Conservation (phyloP, 1,140 invertebrate species). For the Myzus persicae region DNA sequence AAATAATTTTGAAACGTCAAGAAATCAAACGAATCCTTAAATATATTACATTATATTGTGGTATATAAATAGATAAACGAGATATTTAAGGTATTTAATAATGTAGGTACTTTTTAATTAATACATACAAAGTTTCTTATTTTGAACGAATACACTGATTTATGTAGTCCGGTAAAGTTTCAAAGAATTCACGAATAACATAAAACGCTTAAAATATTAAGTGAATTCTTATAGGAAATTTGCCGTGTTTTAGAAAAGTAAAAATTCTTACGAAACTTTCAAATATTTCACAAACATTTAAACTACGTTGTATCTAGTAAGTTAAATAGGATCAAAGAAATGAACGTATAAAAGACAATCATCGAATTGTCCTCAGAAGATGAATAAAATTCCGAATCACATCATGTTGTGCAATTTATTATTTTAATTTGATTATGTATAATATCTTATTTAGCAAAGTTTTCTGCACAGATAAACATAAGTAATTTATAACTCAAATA, state of each 20-base stretch:
- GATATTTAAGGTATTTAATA: background rate
- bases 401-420: no score
- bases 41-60: background rate
- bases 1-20: background rate
- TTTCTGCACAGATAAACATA: background rate
- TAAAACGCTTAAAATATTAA: background rate
- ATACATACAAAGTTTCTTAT: background rate
- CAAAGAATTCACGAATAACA: background rate
- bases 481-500: background rate
- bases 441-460: background rate
- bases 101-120: background rate
- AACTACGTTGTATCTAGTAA: background rate
- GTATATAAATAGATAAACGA: background rate
- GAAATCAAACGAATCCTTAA: background rate
- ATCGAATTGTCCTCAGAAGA: background rate
- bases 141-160: background rate
- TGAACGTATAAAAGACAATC: background rate
- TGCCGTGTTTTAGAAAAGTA: background rate
- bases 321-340: background rate
- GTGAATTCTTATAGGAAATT: background rate
- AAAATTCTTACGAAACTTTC: background rate
- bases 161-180: background rate
- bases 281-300: background rate
- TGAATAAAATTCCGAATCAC: background rate
- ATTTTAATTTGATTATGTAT: no score